Conservation (phyloP, 2,113 vertebrate genomes). For the Oreochromis tanganicae region DNA sequence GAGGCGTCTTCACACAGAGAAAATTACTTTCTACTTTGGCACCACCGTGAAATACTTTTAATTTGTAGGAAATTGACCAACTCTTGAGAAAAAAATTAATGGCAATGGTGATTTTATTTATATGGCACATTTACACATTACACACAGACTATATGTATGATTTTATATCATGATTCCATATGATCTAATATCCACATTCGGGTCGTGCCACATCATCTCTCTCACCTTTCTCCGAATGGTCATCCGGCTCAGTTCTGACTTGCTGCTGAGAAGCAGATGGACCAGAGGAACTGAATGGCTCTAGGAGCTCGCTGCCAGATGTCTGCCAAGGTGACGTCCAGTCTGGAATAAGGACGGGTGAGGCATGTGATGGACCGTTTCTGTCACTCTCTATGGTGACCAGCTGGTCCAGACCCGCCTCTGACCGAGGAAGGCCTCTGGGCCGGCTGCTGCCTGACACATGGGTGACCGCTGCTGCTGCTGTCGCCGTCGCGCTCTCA, state of each 20-base stretch:
- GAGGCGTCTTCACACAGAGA: not conserved
- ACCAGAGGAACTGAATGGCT: constrained; percentile 37
- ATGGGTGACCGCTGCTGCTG: not conserved
- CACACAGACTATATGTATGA: not conserved
- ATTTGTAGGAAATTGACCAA: not conserved
- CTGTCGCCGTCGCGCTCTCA: not conserved
- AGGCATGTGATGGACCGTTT: constrained; percentile 29
- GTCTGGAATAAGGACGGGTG: constrained; percentile 44
- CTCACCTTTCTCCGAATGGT: constrained; percentile 28
- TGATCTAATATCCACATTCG: not conserved
- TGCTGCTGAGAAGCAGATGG: constrained; percentile 17
- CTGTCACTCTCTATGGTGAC: constrained; percentile 58
- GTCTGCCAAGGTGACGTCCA: constrained; percentile 69
- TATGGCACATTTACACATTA: not conserved
- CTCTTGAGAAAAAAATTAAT: not conserved
- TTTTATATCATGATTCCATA: not conserved
- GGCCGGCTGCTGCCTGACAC: constrained; percentile 16
- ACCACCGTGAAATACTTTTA: rapidly evolving
- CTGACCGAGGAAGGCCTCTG: constrained; percentile 17
- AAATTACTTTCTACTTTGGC: not conserved
- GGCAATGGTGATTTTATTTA: not conserved
- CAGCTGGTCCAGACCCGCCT: constrained; percentile 45
- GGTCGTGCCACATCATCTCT: not conserved
- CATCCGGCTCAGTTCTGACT: not conserved
- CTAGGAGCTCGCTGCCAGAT: constrained; percentile 58